Evolutionary conservation across 2,888 invertebrate species (phyloP), one percentile per base, ranked within the genome.

Genomic region (Callosobruchus maculatus): DNA sequence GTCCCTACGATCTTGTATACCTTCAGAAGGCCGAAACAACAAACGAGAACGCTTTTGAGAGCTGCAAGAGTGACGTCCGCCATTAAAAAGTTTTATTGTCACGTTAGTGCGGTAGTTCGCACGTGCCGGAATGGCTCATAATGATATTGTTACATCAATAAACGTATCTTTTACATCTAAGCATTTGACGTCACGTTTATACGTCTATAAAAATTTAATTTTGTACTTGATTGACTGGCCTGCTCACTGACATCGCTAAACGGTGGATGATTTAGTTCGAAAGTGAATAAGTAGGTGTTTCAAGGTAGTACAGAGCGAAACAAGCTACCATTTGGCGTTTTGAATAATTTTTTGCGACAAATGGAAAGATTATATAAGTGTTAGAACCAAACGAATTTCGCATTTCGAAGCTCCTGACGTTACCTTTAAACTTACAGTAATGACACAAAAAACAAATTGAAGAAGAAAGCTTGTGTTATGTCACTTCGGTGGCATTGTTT

Each of bases 101-200:
- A 82, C 83, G 85, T 86, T 85, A 85, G 84, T 85, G 84, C 82
- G 84, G 85, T 82, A 85, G 85, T 86, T 86, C 84, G 85, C 86
- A 86, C 86, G 86, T 85, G 86, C 83, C 83, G 81, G 82, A 85
- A 85, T 83, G 83, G 82, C 82, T 84, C 83, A 84, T 86, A 86
- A 86, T 86, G 86, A 86, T 86, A 86, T 86, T 86, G 86, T 86
- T 85, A 86, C 86, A 86, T 86, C 86, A 86, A 86, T 86, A 86
- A 86, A 86, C 85, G 84, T 84, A 86, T 86, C 85, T 85, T 80
- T 81, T 80, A 83, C 85, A 85, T 85, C 84, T 84, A 84, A 85
- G 84, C 85, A 84, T 85, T 85, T 85, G 85, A 85, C 85, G 84
- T 83, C 83, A 83, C 83, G 85, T 86, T 86, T 86, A 86, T 86